A percentile compares a stretch with the other conserved stretches of the same genome.
phyloP scores from a whole-genome alignment of 2,113 vertebrate genomes.

The Protobothrops mucrosquamatus region DNA sequence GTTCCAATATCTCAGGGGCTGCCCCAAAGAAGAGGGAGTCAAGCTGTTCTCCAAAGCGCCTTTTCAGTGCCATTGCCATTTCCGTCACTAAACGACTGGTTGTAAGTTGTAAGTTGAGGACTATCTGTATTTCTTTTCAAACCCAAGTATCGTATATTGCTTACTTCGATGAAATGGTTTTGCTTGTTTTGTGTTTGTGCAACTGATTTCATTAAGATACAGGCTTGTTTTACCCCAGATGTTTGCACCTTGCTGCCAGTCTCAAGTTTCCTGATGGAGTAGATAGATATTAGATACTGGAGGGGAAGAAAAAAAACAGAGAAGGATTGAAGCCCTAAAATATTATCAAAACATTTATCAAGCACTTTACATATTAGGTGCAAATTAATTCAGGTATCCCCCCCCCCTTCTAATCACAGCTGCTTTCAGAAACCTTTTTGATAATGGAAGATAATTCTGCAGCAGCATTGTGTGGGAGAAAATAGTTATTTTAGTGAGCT shows the following conservation, averaged over 20 bases:
- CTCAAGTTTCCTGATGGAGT: background rate
- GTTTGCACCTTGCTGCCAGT: background rate
- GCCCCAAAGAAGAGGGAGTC: too few species aligned
- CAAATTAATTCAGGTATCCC: conserved; percentile 60
- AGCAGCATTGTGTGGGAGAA: conserved; percentile 56
- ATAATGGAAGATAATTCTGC: conserved; percentile 65
- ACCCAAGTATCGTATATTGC: too few species aligned
- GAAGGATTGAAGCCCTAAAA: conserved; percentile 45
- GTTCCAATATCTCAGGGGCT: too few species aligned
- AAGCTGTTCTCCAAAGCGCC: too few species aligned
- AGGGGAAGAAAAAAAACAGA: background rate
- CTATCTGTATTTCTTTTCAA: background rate
- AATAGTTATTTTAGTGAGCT: conserved; percentile 55
- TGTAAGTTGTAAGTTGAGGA: background rate
- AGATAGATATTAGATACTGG: conserved; percentile 1
- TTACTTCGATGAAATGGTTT: background rate
- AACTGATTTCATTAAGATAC: background rate
- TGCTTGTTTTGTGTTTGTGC: background rate
- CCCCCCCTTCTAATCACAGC: conserved; percentile 45
- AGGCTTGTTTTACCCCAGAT: background rate
- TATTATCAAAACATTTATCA: conserved; percentile 62
- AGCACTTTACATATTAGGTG: conserved; percentile 55
- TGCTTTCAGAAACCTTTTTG: conserved; percentile 65
- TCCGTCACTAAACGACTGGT: background rate
- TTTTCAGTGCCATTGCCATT: background rate